Evolutionary conservation across 2,797 vertebrate species (phyloP).

Genomic region (Chaunax sp.): DNA sequence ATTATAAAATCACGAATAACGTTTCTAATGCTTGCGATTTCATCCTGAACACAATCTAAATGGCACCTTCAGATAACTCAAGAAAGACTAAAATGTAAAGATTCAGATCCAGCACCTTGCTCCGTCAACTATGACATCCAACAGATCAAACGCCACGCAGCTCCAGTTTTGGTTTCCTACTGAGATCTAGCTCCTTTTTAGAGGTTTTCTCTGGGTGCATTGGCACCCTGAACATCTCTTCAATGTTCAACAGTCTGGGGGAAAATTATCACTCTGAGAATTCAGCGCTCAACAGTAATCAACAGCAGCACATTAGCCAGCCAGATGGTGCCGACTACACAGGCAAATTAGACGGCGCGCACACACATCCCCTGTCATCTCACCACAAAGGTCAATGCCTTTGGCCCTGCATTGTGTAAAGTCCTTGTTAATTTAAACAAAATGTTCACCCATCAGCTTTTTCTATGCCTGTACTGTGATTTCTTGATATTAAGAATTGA

Average conservation of each 20-base stretch:
- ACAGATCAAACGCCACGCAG: too few relatives aligned
- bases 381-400: constrained; percentile 12
- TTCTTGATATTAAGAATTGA: constrained; percentile 49
- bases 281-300: constrained; percentile 64
- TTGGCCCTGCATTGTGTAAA: constrained; percentile 9
- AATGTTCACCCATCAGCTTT: constrained; percentile 10
- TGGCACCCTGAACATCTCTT: constrained; percentile 40
- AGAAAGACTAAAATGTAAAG: too few relatives aligned
- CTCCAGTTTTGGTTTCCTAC: background rate
- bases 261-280: constrained; percentile 56
- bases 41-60: background rate
- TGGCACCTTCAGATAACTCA: background rate
- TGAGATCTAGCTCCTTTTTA: background rate
- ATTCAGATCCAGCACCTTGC: too few relatives aligned
- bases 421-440: constrained; percentile 18
- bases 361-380: constrained; percentile 2
- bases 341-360: constrained; percentile 53
- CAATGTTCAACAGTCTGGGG: constrained; percentile 46
- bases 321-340: constrained; percentile 68
- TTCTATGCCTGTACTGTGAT: constrained; percentile 18
- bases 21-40: background rate
- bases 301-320: constrained; percentile 69
- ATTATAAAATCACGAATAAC: background rate
- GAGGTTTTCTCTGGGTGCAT: constrained; percentile 12
- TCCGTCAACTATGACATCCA: too few relatives aligned